Percentiles rank a stretch among this genome's conserved stretches.
These are phyloP conservation scores for Thecocarcelia acutangulata DNA, from an alignment of 2,888 invertebrate species.

Conservation along the genomic window DNA sequence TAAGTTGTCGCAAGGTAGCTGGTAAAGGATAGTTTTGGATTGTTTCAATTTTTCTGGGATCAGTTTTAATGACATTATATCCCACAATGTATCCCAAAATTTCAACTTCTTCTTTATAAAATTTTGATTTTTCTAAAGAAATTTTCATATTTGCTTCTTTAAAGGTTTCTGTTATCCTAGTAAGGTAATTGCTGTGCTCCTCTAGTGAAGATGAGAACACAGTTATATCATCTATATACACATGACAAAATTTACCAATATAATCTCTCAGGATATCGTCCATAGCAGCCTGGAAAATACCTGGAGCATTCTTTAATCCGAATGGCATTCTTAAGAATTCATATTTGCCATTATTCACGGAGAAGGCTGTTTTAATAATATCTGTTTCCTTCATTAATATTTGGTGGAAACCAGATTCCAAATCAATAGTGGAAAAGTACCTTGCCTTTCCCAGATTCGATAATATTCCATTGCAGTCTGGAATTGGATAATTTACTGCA, in stretches of 20 bases:
- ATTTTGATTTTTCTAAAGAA: neutral
- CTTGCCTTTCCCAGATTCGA: neutral
- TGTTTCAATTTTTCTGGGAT: neutral
- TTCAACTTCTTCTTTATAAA: neutral
- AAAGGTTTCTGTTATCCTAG: neutral
- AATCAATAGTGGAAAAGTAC: neutral
- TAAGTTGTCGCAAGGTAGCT: neutral
- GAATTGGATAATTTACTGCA: constrained; percentile 42
- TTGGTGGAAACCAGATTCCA: constrained; percentile 18
- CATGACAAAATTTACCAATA: neutral
- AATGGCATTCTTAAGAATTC: constrained; percentile 7
- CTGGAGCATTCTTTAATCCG: neutral
- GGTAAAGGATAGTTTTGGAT: constrained; percentile 65
- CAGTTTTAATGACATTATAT: too few species aligned
- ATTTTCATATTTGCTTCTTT: constrained; percentile 8
- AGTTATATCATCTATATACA: neutral
- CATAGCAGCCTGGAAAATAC: neutral
- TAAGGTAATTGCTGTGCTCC: neutral
- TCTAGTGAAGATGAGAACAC: neutral
- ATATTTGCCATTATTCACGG: neutral
- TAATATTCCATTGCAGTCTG: neutral
- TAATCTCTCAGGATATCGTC: neutral
- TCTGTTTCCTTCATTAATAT: constrained; percentile 35
- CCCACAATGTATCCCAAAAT: neutral
- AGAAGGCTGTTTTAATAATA: constrained; percentile 2